These are phyloP conservation scores for Cossypha heuglini DNA, from an alignment of 2,797 vertebrate genomes.

Conservation along the genomic window DNA sequence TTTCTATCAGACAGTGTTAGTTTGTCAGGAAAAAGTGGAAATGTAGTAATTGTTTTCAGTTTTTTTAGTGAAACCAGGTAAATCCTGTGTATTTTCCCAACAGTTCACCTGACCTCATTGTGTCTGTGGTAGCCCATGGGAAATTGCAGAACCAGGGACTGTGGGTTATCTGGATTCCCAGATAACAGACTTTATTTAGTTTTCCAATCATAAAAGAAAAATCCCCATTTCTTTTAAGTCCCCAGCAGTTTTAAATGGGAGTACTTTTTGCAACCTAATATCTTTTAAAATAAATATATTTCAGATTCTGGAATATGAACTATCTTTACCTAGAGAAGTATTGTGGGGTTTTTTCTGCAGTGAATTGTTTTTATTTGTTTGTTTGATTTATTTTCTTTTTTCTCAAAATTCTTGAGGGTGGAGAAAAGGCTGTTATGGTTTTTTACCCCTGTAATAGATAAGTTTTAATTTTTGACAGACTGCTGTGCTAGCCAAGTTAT, in stretches of 20 bases:
- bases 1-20: not conserved
- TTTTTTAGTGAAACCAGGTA: not conserved
- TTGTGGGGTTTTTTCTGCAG: fast-evolving
- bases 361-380: not conserved
- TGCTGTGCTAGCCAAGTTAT: not conserved
- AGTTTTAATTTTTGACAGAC: not conserved
- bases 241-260: not conserved
- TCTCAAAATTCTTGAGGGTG: not conserved
- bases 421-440: fast-evolving
- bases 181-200: not conserved
- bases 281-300: not conserved
- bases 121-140: not conserved
- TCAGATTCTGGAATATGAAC: not conserved
- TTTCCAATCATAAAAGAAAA: not conserved
- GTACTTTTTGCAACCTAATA: not conserved
- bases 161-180: not conserved
- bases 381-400: not conserved
- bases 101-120: not conserved
- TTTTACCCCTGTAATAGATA: not conserved
- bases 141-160: not conserved
- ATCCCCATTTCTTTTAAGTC: not conserved
- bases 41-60: not conserved
- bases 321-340: not conserved
- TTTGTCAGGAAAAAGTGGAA: not conserved
- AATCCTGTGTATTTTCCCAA: not conserved